A percentile compares a stretch with the other conserved stretches of the same genome.
These are phyloP conservation scores for Synchiropus splendidus DNA, from an alignment of 2,113 vertebrate genomes.

Conservation along the genomic window DNA sequence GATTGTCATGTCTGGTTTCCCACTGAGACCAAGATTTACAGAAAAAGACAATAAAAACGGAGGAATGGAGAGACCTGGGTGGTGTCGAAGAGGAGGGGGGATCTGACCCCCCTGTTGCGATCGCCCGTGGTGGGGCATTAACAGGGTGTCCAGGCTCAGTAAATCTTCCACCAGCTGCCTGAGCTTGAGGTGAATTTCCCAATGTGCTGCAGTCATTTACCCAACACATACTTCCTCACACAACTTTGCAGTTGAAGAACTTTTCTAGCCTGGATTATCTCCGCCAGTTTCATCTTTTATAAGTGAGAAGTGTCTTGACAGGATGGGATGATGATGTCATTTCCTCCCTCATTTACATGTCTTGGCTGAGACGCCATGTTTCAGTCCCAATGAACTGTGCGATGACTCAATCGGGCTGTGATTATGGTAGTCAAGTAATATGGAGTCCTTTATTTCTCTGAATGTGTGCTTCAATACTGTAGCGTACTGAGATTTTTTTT, in stretches of 20 bases:
- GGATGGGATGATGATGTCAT: too few species aligned
- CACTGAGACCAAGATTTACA: conserved; percentile 37
- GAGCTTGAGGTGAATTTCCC: too few species aligned
- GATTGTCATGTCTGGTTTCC: conserved; percentile 38
- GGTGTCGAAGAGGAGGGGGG: not conserved
- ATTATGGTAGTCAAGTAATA: too few species aligned
- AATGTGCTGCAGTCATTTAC: too few species aligned
- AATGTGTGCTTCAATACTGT: too few species aligned
- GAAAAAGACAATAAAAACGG: conserved; percentile 54
- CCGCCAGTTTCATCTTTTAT: not conserved
- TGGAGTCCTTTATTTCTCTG: too few species aligned
- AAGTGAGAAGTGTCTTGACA: too few species aligned
- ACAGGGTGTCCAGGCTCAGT: conserved; percentile 41
- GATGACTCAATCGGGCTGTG: too few species aligned
- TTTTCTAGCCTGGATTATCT: not conserved
- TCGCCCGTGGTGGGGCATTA: conserved; percentile 44
- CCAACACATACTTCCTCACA: conserved; percentile 16
- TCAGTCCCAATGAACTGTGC: too few species aligned
- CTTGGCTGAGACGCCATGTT: too few species aligned
- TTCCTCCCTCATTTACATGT: too few species aligned
- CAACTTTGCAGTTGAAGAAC: conserved; percentile 6
- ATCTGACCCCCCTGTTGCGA: conserved; percentile 23
- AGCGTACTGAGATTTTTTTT: too few species aligned
- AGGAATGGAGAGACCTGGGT: conserved; percentile 31
- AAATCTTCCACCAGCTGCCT: conserved; percentile 30